A percentile compares a stretch with the other conserved stretches of the same genome.
Conservation (phyloP, 2,888 invertebrate genomes). For the Drosophila fungiperda region DNA sequence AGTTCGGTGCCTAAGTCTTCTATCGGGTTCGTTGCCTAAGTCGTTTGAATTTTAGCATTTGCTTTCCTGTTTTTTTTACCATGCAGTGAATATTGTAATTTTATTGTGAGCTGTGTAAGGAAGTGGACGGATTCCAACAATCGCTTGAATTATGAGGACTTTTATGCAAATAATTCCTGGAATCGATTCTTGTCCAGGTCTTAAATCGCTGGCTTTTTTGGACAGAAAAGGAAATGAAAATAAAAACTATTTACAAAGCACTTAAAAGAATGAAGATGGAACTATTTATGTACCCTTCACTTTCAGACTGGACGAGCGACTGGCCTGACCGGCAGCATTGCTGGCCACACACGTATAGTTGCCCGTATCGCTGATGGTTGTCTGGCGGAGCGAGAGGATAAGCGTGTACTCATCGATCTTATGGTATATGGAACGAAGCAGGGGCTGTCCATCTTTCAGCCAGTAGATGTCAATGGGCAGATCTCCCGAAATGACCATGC, state of each 20-base stretch:
- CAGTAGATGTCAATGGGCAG: slow-evolving; percentile 91
- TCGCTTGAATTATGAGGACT: background rate
- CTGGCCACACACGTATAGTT: slow-evolving; percentile 87
- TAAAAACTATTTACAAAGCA: slow-evolving; percentile 12
- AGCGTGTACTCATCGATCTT: slow-evolving; percentile 86
- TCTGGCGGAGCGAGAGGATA: slow-evolving; percentile 85
- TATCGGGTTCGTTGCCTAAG: slow-evolving; percentile 5
- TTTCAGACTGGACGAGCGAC: slow-evolving; percentile 86
- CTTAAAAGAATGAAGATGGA: background rate
- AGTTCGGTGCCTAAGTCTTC: slow-evolving; percentile 39
- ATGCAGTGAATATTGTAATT: background rate
- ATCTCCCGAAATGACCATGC: slow-evolving; percentile 91
- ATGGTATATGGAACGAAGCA: slow-evolving; percentile 83
- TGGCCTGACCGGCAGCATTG: slow-evolving; percentile 87
- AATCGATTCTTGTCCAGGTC: background rate
- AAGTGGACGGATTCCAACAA: background rate
- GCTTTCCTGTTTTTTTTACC: background rate
- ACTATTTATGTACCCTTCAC: slow-evolving; percentile 86
- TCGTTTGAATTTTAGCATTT: slow-evolving; percentile 2
- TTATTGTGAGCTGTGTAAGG: background rate
- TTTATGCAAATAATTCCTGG: background rate
- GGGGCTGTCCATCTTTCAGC: slow-evolving; percentile 86
- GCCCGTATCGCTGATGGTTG: slow-evolving; percentile 85
- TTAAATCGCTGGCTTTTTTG: background rate
- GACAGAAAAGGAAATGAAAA: slow-evolving; percentile 12